Conservation (phyloP, 2,113 vertebrate species). For the Microcebus tavaratra region DNA sequence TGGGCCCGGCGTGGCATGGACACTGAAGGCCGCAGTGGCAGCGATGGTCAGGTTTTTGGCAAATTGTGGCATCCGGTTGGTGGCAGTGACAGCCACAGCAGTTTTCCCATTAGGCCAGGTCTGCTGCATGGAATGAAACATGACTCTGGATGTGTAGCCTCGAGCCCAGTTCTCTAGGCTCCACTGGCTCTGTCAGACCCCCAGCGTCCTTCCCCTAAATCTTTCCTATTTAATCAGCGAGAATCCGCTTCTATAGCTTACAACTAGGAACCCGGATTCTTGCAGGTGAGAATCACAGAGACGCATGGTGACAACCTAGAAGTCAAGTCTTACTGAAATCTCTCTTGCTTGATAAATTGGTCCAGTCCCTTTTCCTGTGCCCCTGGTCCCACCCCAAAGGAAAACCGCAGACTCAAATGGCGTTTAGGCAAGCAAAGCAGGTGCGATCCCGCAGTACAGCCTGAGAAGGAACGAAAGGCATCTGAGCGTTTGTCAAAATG, state of each 20-base stretch:
- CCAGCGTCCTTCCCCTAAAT: background rate
- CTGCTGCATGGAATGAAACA: background rate
- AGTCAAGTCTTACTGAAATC: background rate
- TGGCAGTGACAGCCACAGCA: rapidly evolving
- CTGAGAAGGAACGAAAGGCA: background rate
- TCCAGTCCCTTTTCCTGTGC: background rate
- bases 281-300: background rate
- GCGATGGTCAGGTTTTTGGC: background rate
- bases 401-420: background rate
- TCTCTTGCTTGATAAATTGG: conserved; percentile 13
- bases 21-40: background rate
- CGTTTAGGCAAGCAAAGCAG: background rate
- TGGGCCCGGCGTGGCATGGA: background rate
- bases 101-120: conserved; percentile 1
- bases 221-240: background rate
- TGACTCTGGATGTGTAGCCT: background rate
- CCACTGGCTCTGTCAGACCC: background rate
- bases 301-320: background rate
- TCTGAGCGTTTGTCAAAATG: background rate
- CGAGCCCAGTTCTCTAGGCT: background rate
- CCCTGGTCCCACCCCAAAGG: background rate
- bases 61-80: background rate
- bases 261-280: background rate
- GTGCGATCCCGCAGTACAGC: rapidly evolving
- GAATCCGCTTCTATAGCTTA: background rate